phyloP scores from a whole-genome alignment of 2,797 vertebrate species.

The Loris lydekkerianus region DNA sequence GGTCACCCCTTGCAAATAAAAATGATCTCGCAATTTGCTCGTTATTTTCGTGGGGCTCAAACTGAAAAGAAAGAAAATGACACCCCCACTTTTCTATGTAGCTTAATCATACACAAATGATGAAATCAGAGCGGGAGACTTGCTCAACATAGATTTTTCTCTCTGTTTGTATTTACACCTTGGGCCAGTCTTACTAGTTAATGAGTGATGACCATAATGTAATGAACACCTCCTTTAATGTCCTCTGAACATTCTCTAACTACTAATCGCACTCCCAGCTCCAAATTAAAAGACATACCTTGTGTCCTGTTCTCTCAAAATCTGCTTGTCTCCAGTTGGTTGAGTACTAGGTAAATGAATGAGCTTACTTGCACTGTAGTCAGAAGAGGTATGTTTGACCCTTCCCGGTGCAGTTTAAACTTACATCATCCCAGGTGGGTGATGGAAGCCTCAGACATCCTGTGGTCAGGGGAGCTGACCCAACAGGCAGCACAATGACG shows the following conservation, averaged over 20 bases:
- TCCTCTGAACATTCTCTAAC: not conserved
- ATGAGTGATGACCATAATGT: not conserved
- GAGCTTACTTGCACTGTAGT: not conserved
- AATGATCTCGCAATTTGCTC: not conserved
- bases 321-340: not conserved
- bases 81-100: not conserved
- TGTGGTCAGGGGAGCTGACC: not conserved
- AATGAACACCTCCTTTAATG: not conserved
- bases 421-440: not conserved
- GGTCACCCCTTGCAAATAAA: not conserved
- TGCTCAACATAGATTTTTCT: not conserved
- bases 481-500: not conserved
- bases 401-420: not conserved
- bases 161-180: not conserved
- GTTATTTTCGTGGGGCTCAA: not conserved
- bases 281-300: not conserved
- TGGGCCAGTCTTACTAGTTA: not conserved
- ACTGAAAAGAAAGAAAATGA: slow-evolving; percentile 13
- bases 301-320: not conserved
- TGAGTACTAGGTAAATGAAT: not conserved
- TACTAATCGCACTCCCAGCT: not conserved
- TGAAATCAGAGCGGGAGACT: not conserved
- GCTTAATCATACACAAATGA: not conserved
- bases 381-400: not conserved
- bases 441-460: not conserved